Evolutionary conservation across 2,113 vertebrate genomes (phyloP), one percentile per base, ranked within the genome.

Genomic region (Caranx melampygus): DNA sequence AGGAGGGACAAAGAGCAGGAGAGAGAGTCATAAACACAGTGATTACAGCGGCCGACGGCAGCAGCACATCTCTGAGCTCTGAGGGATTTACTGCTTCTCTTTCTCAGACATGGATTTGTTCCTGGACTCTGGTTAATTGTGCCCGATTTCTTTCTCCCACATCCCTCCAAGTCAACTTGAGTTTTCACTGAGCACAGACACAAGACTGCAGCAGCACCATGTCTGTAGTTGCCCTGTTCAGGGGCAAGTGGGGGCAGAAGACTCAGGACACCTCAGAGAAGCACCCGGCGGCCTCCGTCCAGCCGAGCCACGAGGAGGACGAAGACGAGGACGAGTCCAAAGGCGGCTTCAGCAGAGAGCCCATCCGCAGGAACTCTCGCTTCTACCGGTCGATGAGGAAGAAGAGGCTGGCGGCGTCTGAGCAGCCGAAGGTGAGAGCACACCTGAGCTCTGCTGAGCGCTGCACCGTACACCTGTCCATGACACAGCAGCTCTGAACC

Each of bases 321-420:
- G 90, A 93, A 4, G 92, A 93, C 0, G 94, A 95, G 0, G 92
- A 94, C 6, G 93, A 92, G 10, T 45, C 79, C 9, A 82, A 49
- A 14, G 72, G 15, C 0, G 79, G 83, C 12, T 78, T 87, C 44
- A 86, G 52, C 16, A 86, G 87, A 74, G 77, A 87, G 4, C 80
- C n/a, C 0, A 94, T 93, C 54, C 91, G 91, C 31, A 93, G 94
- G 54, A 94, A 95, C 84, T 95, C 94, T 0, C 88, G 94, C 33
- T 95, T 95, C 75, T 95, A 95, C 79, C 75, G 93, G 0, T 94
- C 94, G 7, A 94, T 95, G 94, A 93, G 94, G 75, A 95, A 89
- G 81, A 94, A 94, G 87, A 94, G 81, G 69, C 35, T 72, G 26
- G 57, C 16, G 0, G 54, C 79, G 8, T 67, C 84, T 14, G 89